Percentiles rank a stretch among this genome's conserved stretches.
phyloP scores from a whole-genome alignment of 2,888 invertebrate species.

The Julus scandinavius region DNA sequence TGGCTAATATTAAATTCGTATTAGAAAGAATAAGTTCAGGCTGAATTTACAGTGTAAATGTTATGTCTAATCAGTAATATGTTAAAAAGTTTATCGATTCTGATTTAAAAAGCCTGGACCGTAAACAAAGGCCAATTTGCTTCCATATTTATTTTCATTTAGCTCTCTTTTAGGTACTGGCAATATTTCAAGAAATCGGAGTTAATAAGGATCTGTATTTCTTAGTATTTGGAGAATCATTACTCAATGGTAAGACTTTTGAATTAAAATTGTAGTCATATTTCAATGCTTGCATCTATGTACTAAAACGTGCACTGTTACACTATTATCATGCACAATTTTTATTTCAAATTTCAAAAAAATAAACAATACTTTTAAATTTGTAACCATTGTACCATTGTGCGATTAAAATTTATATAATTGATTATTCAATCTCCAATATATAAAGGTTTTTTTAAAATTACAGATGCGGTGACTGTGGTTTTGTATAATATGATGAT shows the following conservation, averaged over 20 bases:
- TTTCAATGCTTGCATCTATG: too few relatives aligned
- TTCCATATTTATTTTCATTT: conserved; percentile 52
- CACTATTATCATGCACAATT: too few relatives aligned
- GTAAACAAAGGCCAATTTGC: conserved; percentile 37
- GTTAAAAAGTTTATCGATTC: neutral
- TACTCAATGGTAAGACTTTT: conserved; percentile 68
- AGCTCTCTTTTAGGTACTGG: conserved; percentile 66
- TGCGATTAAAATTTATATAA: too few relatives aligned
- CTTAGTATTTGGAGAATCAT: conserved; percentile 71
- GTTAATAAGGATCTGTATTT: conserved; percentile 72
- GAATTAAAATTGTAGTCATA: neutral
- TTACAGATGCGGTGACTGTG: conserved; percentile 70
- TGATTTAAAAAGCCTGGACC: neutral
- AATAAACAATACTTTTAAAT: too few relatives aligned
- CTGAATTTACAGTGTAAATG: neutral
- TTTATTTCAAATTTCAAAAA: too few relatives aligned
- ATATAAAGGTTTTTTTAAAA: neutral
- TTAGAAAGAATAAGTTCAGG: too few relatives aligned
- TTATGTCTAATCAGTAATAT: neutral
- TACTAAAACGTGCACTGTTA: too few relatives aligned
- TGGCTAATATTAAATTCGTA: too few relatives aligned
- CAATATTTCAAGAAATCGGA: conserved; percentile 70
- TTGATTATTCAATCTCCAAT: neutral
- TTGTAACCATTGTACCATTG: too few relatives aligned
- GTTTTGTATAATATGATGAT: conserved; percentile 70